A percentile compares a stretch with the other conserved stretches of the same genome.
These are phyloP conservation scores for Pardalotus punctatus DNA, from an alignment of 2,113 vertebrate genomes.

Conservation along the genomic window DNA sequence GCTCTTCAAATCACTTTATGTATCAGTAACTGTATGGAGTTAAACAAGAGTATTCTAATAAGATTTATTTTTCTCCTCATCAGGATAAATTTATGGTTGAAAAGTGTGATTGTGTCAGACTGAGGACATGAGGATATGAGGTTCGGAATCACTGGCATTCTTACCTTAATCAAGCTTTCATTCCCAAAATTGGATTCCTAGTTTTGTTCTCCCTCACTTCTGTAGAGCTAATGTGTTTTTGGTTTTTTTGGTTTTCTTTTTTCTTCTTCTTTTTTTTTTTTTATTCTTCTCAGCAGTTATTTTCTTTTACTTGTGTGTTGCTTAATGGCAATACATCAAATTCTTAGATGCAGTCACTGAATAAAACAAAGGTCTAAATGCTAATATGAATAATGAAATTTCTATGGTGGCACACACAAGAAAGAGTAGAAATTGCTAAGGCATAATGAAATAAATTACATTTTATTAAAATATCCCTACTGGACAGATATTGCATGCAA, in stretches of 20 bases:
- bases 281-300: neutral
- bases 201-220: neutral
- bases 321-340: constrained; percentile 10
- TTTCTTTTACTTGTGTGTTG: neutral
- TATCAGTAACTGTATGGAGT: neutral
- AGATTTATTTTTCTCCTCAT: neutral
- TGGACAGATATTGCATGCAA: neutral
- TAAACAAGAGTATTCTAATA: neutral
- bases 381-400: constrained; percentile 35
- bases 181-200: neutral
- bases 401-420: neutral
- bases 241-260: neutral
- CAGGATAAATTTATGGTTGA: neutral
- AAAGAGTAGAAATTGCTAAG: constrained; percentile 11
- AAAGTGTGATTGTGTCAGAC: neutral
- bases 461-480: constrained; percentile 7
- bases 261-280: no score
- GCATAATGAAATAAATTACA: constrained; percentile 15
- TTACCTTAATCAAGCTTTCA: neutral
- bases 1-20: neutral
- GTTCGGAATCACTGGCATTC: neutral
- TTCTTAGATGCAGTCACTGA: constrained; percentile 20
- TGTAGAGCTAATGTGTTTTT: neutral
- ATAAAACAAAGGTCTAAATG: constrained; percentile 45
- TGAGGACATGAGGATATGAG: neutral